phyloP scores from a whole-genome alignment of 2,888 invertebrate genomes.

The Nephrocerus scutellatus region DNA sequence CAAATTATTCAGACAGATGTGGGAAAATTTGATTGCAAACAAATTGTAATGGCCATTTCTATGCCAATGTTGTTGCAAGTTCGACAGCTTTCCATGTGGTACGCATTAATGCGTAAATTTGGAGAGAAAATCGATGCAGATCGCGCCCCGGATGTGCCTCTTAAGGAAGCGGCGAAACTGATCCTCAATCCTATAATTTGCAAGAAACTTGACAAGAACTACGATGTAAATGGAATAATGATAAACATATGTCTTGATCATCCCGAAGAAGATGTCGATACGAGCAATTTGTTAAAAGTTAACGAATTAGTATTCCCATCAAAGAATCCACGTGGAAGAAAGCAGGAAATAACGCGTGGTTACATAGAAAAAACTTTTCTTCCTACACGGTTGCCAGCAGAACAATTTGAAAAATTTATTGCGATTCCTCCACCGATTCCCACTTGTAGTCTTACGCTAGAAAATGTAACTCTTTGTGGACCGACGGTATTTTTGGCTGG shows the following conservation, averaged over 20 bases:
- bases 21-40: constrained; percentile 56
- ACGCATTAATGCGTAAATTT: constrained; percentile 54
- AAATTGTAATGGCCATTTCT: constrained; percentile 63
- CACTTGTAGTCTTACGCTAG: constrained; percentile 26
- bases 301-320: constrained; percentile 32
- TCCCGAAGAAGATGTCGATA: constrained; percentile 53
- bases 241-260: constrained; percentile 49
- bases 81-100: constrained; percentile 59
- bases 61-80: constrained; percentile 62
- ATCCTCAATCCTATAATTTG: constrained; percentile 58
- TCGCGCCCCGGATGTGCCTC: constrained; percentile 48
- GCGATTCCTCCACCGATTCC: constrained; percentile 52
- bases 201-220: constrained; percentile 49
- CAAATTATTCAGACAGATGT: constrained; percentile 51
- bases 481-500: constrained; percentile 45
- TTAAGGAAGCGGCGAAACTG: constrained; percentile 79
- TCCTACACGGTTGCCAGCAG: constrained; percentile 49
- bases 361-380: constrained; percentile 55
- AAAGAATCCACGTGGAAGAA: constrained; percentile 28
- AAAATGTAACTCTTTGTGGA: constrained; percentile 35
- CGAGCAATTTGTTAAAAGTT: constrained; percentile 46
- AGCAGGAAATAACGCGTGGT: constrained; percentile 57
- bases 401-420: constrained; percentile 50
- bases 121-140: constrained; percentile 46
- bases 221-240: constrained; percentile 52